Conservation (phyloP, 2,797 vertebrate genomes). For the Pseudochirops corinnae region DNA sequence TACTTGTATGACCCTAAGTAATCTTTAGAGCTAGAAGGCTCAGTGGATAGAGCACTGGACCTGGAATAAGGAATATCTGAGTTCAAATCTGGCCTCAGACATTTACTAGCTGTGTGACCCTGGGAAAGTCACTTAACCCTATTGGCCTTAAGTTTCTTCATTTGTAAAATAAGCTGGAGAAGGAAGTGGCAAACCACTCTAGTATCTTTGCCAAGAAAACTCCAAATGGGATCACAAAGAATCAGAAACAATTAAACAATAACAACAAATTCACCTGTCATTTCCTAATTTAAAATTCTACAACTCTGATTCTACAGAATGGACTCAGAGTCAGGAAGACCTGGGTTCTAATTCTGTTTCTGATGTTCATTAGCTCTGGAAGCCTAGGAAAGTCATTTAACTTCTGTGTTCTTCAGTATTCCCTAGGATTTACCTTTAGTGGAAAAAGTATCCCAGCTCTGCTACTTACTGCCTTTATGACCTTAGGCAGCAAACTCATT, state of each 20-base stretch:
- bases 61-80: not conserved
- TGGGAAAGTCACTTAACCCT: not conserved
- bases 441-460: not conserved
- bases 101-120: not conserved
- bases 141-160: not conserved
- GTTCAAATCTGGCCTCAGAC: not conserved
- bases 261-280: not conserved
- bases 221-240: not conserved
- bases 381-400: not conserved
- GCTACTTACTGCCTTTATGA: not conserved
- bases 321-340: not conserved
- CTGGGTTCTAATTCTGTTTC: not conserved
- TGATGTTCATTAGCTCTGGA: not conserved
- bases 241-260: not conserved
- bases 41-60: not conserved
- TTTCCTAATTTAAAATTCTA: too few relatives aligned
- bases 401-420: not conserved
- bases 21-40: not conserved
- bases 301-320: not conserved
- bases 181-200: not conserved
- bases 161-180: not conserved
- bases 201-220: not conserved
- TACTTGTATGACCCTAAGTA: not conserved
- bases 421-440: not conserved
- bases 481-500: not conserved